A percentile compares a stretch with the other conserved stretches of the same genome.
Evolutionary conservation across 2,888 invertebrate species (phyloP).

Genomic region (Lepeophtheirus nordmannii): DNA sequence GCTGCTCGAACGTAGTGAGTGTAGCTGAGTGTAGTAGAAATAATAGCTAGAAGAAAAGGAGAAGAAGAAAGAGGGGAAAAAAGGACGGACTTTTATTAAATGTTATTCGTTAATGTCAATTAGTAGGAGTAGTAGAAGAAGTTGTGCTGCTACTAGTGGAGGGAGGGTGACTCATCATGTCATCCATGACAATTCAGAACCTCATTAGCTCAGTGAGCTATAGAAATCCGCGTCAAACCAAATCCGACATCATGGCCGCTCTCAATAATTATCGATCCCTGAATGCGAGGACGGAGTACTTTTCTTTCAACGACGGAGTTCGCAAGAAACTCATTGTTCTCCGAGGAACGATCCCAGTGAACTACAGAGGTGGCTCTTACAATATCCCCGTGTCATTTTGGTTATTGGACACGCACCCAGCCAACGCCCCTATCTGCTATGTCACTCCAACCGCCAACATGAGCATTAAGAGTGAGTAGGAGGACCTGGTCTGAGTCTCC

Average conservation of each 20-base stretch:
- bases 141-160: too few relatives aligned
- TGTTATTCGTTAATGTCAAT: too few relatives aligned
- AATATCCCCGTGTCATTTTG: conserved; percentile 94
- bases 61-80: too few relatives aligned
- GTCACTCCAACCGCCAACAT: conserved; percentile 83
- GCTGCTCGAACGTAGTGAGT: too few relatives aligned
- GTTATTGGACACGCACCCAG: conserved; percentile 92
- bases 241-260: conserved; percentile 49
- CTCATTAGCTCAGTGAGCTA: conserved; percentile 35
- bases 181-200: background rate
- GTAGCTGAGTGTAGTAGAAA: too few relatives aligned
- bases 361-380: conserved; percentile 66
- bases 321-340: conserved; percentile 64
- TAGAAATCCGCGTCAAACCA: conserved; percentile 48
- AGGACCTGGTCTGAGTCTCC: conserved; percentile 40
- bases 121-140: too few relatives aligned
- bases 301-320: conserved; percentile 72
- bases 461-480: conserved; percentile 54
- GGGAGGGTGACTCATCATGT: too few relatives aligned
- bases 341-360: conserved; percentile 80
- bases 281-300: conserved; percentile 47
- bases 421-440: conserved; percentile 71
- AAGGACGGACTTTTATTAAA: too few relatives aligned
- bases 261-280: conserved; percentile 49
- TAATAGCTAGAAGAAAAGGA: too few relatives aligned